Evolutionary conservation across 2,888 invertebrate genomes (phyloP).

Genomic region (Hermaeophaga mercurialis): DNA sequence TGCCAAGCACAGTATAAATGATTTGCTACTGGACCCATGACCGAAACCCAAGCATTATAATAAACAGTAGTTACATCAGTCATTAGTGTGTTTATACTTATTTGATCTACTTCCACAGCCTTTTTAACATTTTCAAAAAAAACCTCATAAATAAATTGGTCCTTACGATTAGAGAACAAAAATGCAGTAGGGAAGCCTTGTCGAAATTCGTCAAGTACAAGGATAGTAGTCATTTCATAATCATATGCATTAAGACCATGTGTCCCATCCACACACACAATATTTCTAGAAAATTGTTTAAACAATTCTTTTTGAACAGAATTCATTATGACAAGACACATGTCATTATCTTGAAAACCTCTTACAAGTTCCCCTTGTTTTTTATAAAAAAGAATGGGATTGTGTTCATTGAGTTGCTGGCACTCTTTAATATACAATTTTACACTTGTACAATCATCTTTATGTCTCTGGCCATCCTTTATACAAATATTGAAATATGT

Average conservation of each 20-base stretch:
- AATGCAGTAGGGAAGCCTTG: not conserved
- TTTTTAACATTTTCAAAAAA: too few relatives aligned
- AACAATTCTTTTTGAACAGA: too few relatives aligned
- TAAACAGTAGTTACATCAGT: too few relatives aligned
- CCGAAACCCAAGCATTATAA: too few relatives aligned
- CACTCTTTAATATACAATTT: not conserved
- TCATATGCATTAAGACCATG: too few relatives aligned
- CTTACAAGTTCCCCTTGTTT: not conserved
- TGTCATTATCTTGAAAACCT: not conserved
- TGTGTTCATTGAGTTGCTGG: not conserved
- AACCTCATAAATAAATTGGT: too few relatives aligned
- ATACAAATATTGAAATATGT: slow-evolving; percentile 3
- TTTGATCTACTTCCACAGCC: too few relatives aligned
- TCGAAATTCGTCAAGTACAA: too few relatives aligned
- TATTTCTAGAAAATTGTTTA: too few relatives aligned
- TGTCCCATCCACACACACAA: too few relatives aligned
- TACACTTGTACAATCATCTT: not conserved
- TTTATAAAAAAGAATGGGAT: not conserved
- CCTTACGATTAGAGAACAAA: not conserved
- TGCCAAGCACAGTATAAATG: not conserved
- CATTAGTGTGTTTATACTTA: too few relatives aligned
- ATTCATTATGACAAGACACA: not conserved
- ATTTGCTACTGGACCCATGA: not conserved
- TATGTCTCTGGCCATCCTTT: not conserved
- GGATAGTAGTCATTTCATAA: too few relatives aligned